Conservation (phyloP, 2,888 invertebrate genomes). For the Mythimna loreyi region DNA sequence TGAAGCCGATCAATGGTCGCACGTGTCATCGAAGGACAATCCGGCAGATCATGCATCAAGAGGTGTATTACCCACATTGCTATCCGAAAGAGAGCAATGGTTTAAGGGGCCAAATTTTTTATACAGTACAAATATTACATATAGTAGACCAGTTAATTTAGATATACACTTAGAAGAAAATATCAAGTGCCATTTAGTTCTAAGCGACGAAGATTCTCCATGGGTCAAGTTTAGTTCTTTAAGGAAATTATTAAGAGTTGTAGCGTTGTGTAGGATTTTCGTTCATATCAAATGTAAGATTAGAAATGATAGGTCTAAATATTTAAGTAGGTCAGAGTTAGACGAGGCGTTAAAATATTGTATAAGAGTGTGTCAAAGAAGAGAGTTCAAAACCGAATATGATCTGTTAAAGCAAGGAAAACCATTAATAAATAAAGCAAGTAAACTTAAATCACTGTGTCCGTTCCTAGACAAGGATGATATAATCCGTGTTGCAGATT, state of each 20-base stretch:
- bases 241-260: no score
- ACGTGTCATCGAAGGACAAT: background rate
- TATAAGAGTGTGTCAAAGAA: slow-evolving; percentile 8
- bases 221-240: slow-evolving; percentile 9
- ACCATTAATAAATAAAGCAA: slow-evolving; percentile 10
- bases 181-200: slow-evolving; percentile 4
- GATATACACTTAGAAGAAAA: slow-evolving; percentile 15
- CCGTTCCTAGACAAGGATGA: slow-evolving; percentile 8
- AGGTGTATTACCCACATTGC: background rate
- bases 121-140: slow-evolving; percentile 3
- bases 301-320: slow-evolving; percentile 1
- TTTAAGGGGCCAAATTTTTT: slow-evolving; percentile 6
- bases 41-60: slow-evolving; percentile 18
- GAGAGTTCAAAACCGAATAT: slow-evolving; percentile 4
- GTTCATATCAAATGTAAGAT: slow-evolving; percentile 1
- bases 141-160: slow-evolving; percentile 14
- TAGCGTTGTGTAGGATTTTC: slow-evolving; percentile 12
- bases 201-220: background rate
- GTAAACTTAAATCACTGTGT: slow-evolving; percentile 9
- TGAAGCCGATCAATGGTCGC: slow-evolving; percentile 10
- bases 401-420: no score
- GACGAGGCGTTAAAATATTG: slow-evolving; percentile 14
- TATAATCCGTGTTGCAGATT: slow-evolving; percentile 15
- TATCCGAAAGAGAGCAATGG: slow-evolving; percentile 3
- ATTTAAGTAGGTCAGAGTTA: slow-evolving; percentile 5